phyloP scores from a whole-genome alignment of 2,113 vertebrate species.

The Opisthocomus hoazin region DNA sequence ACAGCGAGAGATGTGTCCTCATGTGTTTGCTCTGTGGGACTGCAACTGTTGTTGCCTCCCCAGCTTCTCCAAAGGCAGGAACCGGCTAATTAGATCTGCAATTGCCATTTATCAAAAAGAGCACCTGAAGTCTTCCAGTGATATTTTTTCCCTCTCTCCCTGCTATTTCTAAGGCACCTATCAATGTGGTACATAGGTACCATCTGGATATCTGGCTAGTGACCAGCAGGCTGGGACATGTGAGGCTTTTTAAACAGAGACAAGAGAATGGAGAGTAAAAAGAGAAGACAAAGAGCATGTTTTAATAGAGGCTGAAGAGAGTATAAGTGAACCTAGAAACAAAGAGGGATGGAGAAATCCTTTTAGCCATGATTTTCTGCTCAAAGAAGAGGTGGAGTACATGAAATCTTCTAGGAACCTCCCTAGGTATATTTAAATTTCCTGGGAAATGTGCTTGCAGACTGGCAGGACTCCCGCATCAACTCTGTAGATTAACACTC shows the following conservation, averaged over 20 bases:
- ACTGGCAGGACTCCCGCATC: neutral
- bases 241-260: neutral
- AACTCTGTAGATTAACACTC: neutral
- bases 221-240: conserved; percentile 8
- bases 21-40: neutral
- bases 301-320: neutral
- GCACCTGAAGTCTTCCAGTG: neutral
- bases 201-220: conserved; percentile 42
- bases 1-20: neutral
- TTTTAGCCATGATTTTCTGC: neutral
- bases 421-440: neutral
- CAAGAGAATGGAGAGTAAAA: neutral
- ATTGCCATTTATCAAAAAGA: conserved; percentile 21
- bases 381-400: neutral
- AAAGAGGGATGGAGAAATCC: neutral
- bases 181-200: neutral
- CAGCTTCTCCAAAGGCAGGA: neutral
- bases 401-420: neutral
- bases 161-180: conserved; percentile 11
- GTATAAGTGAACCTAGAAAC: neutral
- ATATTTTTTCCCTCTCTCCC: neutral
- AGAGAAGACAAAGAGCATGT: neutral
- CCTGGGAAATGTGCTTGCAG: neutral
- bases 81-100: neutral
- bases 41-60: neutral